A percentile compares a stretch with the other conserved stretches of the same genome.
phyloP scores from a whole-genome alignment of 2,113 vertebrate genomes.

The Hippolais icterina region DNA sequence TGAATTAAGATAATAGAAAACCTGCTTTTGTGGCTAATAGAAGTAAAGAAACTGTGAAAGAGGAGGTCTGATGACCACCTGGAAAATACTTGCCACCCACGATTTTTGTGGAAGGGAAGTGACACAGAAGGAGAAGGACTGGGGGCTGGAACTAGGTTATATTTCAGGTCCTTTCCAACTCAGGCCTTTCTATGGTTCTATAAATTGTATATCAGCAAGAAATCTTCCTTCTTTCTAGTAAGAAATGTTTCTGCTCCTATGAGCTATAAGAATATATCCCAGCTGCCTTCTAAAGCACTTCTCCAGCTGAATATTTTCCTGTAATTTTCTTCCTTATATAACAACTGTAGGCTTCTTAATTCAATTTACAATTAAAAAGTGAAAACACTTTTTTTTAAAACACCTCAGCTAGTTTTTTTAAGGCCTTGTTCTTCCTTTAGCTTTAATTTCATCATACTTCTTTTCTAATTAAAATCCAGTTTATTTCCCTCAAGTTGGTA shows the following conservation, averaged over 20 bases:
- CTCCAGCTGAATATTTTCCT: background rate
- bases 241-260: background rate
- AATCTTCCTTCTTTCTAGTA: background rate
- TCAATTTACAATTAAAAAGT: constrained; percentile 1
- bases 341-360: background rate
- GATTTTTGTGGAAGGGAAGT: background rate
- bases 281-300: background rate
- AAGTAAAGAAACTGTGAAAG: background rate
- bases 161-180: background rate
- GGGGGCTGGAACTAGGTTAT: background rate
- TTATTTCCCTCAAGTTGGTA: constrained; percentile 43
- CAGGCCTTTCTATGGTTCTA: background rate
- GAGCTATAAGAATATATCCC: background rate
- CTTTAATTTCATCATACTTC: constrained; percentile 26
- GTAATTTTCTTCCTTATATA: background rate
- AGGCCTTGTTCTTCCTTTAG: background rate
- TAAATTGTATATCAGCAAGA: background rate
- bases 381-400: background rate
- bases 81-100: background rate
- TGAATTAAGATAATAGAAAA: background rate
- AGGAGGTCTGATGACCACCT: background rate
- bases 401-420: background rate
- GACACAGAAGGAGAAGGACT: background rate
- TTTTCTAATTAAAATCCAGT: constrained; percentile 58
- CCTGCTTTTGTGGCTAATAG: background rate